A percentile compares a stretch with the other conserved stretches of the same genome.
These are phyloP conservation scores for Oryctes rhinoceros DNA, from an alignment of 1,140 invertebrate genomes.

Conservation along the genomic window DNA sequence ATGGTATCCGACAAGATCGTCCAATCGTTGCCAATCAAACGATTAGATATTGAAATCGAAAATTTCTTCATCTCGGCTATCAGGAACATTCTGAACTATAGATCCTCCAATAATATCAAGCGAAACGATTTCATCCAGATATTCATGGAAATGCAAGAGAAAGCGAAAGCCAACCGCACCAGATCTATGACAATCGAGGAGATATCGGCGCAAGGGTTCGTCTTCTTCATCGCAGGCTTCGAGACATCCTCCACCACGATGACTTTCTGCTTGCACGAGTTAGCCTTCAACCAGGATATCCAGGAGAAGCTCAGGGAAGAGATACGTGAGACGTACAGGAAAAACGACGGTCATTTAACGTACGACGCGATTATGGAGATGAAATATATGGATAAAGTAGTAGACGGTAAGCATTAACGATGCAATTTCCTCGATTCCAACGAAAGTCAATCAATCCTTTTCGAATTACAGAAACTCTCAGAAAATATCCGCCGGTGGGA, in stretches of 20 bases:
- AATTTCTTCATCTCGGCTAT: no score
- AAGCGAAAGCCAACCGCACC: not conserved
- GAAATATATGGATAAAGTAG: slow-evolving; percentile 54
- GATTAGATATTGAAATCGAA: no score
- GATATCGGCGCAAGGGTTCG: slow-evolving; percentile 46
- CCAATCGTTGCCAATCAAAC: no score
- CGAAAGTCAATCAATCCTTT: not conserved
- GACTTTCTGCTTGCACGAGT: slow-evolving; percentile 62
- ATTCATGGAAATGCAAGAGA: slow-evolving; percentile 64
- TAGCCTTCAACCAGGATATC: slow-evolving; percentile 61
- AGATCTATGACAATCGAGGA: slow-evolving; percentile 44
- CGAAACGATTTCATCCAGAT: slow-evolving; percentile 66
- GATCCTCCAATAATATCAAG: no score
- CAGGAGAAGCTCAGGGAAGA: slow-evolving; percentile 63
- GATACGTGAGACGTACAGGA: slow-evolving; percentile 59
- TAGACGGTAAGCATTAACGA: slow-evolving; percentile 58
- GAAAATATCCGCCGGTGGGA: slow-evolving; percentile 65
- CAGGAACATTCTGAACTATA: no score
- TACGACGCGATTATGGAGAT: slow-evolving; percentile 69
- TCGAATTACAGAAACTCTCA: slow-evolving; percentile 61
- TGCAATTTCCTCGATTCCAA: not conserved
- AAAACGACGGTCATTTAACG: slow-evolving; percentile 62
- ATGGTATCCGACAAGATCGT: slow-evolving; percentile 45
- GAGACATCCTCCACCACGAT: slow-evolving; percentile 63
- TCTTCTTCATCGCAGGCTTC: slow-evolving; percentile 62